Conservation (phyloP, 2,888 invertebrate genomes). For the Busseola fusca region DNA sequence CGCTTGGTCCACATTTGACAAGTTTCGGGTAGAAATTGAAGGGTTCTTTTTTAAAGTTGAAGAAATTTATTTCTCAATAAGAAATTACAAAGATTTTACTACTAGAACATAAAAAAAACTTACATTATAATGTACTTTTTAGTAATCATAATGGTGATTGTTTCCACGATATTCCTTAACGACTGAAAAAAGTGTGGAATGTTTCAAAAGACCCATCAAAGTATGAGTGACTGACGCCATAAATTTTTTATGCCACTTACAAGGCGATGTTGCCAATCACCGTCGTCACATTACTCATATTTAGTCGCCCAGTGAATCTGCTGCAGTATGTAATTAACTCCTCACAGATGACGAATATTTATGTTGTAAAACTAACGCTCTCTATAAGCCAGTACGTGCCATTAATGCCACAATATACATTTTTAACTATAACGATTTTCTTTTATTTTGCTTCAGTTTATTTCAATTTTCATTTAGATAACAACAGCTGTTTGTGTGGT, state of each 20-base stretch:
- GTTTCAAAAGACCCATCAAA: neutral
- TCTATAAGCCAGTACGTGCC: conserved; percentile 55
- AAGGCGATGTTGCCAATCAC: neutral
- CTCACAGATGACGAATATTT: conserved; percentile 27
- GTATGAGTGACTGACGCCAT: neutral
- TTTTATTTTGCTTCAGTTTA: conserved; percentile 35
- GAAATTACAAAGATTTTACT: too few relatives aligned
- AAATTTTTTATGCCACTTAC: neutral
- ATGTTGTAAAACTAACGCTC: conserved; percentile 53
- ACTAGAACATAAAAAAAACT: too few relatives aligned
- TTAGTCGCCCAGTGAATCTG: conserved; percentile 15
- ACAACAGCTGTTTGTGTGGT: neutral
- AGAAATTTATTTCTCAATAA: too few relatives aligned
- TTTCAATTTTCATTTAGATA: neutral
- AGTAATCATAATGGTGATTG: neutral
- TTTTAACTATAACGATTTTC: conserved; percentile 30
- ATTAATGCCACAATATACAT: conserved; percentile 58
- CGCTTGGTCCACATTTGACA: conserved; percentile 6
- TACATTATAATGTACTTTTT: neutral
- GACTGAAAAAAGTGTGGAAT: neutral
- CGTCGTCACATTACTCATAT: neutral
- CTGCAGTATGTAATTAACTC: conserved; percentile 5
- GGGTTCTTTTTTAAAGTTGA: too few relatives aligned
- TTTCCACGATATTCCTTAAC: neutral
- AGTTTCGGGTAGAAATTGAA: neutral